These are phyloP conservation scores for Lymantria dispar DNA, from an alignment of 2,888 invertebrate species.

Conservation along the genomic window DNA sequence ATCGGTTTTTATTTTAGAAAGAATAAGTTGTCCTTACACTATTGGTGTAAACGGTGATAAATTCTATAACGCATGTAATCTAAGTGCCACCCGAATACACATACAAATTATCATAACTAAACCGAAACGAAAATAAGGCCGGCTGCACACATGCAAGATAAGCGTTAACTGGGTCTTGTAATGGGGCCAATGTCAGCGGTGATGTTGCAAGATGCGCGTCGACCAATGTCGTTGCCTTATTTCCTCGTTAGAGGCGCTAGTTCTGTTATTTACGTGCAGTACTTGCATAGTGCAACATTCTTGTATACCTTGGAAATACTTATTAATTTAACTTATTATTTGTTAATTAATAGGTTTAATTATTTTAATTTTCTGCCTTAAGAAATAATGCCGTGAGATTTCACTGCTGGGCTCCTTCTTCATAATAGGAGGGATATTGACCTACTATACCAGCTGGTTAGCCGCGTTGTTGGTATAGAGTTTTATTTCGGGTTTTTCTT, in stretches of 20 bases:
- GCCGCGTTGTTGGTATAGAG: too few relatives aligned
- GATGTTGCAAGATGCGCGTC: conserved; percentile 64
- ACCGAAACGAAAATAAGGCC: conserved; percentile 22
- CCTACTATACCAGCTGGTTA: too few relatives aligned
- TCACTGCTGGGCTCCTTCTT: too few relatives aligned
- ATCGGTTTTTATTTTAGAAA: background rate
- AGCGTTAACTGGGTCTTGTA: conserved; percentile 70
- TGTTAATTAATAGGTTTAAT: too few relatives aligned
- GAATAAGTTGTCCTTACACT: background rate
- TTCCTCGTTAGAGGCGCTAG: conserved; percentile 51
- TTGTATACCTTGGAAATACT: conserved; percentile 6
- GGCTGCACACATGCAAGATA: conserved; percentile 57
- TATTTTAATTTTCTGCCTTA: too few relatives aligned
- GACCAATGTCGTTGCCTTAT: conserved; percentile 61
- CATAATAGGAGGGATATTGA: too few relatives aligned
- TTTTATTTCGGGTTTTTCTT: too few relatives aligned
- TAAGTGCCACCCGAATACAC: conserved; percentile 13
- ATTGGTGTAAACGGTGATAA: background rate
- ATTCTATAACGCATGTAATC: background rate
- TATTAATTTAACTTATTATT: too few relatives aligned
- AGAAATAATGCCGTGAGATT: too few relatives aligned
- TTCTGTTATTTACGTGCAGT: conserved; percentile 12
- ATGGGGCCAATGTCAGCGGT: conserved; percentile 71
- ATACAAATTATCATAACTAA: conserved; percentile 21
- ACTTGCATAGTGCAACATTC: conserved; percentile 31